These are phyloP conservation scores for Lucinisca nassula DNA, from an alignment of 2,888 invertebrate species.

Conservation along the genomic window DNA sequence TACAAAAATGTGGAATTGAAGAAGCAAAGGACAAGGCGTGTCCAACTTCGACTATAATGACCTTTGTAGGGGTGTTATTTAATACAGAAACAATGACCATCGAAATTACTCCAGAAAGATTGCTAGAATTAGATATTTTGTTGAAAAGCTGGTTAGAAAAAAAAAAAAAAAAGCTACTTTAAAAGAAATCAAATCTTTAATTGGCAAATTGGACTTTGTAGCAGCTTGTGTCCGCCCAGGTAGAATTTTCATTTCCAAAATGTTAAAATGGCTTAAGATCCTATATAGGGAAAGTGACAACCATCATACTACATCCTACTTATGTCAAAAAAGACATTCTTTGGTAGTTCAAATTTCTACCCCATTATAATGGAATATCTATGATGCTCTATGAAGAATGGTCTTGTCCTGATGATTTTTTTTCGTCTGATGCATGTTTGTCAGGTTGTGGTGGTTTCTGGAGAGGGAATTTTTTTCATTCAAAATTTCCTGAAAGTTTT, in stretches of 20 bases:
- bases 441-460: not conserved
- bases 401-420: not conserved
- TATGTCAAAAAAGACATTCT: conserved; percentile 22
- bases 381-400: conserved; percentile 18
- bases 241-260: not conserved
- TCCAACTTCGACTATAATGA: not conserved
- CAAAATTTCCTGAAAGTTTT: not conserved
- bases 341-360: conserved; percentile 27
- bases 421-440: not conserved
- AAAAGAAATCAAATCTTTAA: conserved; percentile 19
- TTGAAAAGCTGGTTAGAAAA: not conserved
- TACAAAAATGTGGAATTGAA: not conserved
- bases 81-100: conserved; percentile 14
- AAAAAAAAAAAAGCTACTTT: no score
- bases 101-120: not conserved
- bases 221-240: conserved; percentile 17
- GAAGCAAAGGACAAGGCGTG: not conserved
- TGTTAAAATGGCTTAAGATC: conserved; percentile 11
- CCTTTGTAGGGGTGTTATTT: conserved; percentile 20
- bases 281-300: not conserved
- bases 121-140: not conserved
- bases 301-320: not conserved
- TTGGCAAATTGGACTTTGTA: conserved; percentile 25
- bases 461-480: not conserved
- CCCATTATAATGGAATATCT: conserved; percentile 18